phyloP scores from a whole-genome alignment of 2,113 vertebrate genomes.

The Otolemur garnettii region DNA sequence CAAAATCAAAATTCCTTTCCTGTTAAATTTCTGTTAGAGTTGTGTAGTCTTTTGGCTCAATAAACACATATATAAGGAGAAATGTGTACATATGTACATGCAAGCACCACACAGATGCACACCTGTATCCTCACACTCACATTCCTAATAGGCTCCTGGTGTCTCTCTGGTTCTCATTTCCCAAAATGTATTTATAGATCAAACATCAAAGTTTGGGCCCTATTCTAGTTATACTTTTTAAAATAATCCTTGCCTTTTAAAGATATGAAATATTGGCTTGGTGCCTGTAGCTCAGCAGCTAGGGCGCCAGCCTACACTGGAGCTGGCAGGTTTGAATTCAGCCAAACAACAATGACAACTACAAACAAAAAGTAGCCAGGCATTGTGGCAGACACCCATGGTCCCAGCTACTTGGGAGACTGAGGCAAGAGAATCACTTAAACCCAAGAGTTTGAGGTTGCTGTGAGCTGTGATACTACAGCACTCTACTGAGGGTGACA shows the following conservation, averaged over 20 bases:
- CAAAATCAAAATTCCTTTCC: not conserved
- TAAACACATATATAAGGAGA: not conserved
- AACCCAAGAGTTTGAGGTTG: too few species aligned
- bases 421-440: too few species aligned
- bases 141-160: not conserved
- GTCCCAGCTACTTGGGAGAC: too few species aligned
- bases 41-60: not conserved
- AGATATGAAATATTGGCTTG: not conserved
- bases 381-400: too few species aligned
- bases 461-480: too few species aligned
- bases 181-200: not conserved
- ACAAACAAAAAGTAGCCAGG: too few species aligned
- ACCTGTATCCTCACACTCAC: not conserved
- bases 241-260: not conserved
- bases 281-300: too few species aligned
- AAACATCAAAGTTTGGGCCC: not conserved
- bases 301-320: too few species aligned
- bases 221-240: not conserved
- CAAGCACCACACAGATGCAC: rapidly evolving
- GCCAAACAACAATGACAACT: too few species aligned
- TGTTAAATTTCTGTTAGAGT: not conserved
- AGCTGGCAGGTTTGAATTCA: too few species aligned
- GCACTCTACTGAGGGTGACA: too few species aligned
- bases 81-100: rapidly evolving
- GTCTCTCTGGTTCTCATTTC: constrained; percentile 30